phyloP scores from a whole-genome alignment of 2,797 vertebrate species.

The Micropoecilia bifurca region DNA sequence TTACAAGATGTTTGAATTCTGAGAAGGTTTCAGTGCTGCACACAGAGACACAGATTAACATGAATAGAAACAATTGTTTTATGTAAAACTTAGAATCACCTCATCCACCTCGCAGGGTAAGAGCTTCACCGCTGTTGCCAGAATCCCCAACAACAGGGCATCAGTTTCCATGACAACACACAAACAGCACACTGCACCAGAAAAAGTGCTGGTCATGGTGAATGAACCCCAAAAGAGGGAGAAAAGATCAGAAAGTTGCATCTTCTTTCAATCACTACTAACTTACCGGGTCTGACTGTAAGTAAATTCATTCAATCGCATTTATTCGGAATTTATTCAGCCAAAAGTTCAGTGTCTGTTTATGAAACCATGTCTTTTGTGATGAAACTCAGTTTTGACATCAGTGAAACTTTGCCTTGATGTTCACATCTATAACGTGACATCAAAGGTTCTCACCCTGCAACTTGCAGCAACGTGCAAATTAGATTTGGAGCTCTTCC shows the following conservation, averaged over 20 bases:
- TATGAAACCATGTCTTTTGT: not conserved
- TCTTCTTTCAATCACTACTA: not conserved
- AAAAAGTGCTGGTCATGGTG: not conserved
- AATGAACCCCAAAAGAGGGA: not conserved
- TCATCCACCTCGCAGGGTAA: constrained; percentile 15
- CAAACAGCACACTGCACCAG: constrained; percentile 8
- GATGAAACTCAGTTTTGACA: not conserved
- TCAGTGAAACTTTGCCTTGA: not conserved
- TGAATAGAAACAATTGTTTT: not conserved
- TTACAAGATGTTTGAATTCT: constrained; percentile 15
- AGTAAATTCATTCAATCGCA: not conserved
- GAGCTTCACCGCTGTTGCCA: not conserved
- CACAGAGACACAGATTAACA: not conserved
- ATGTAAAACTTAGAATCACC: constrained; percentile 32
- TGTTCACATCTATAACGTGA: not conserved
- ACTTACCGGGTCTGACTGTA: not conserved
- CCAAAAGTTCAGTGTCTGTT: not conserved
- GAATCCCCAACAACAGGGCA: constrained; percentile 10
- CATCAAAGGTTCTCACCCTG: not conserved
- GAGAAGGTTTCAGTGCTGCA: constrained; percentile 16
- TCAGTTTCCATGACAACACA: constrained; percentile 46
- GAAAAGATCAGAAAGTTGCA: not conserved
- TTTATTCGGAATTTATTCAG: not conserved
- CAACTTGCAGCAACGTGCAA: not conserved
- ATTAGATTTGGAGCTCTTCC: constrained; percentile 18